Percentiles rank a stretch among this genome's conserved stretches.
phyloP scores from a whole-genome alignment of 2,888 invertebrate genomes.

The Philhelius pedissequus region DNA sequence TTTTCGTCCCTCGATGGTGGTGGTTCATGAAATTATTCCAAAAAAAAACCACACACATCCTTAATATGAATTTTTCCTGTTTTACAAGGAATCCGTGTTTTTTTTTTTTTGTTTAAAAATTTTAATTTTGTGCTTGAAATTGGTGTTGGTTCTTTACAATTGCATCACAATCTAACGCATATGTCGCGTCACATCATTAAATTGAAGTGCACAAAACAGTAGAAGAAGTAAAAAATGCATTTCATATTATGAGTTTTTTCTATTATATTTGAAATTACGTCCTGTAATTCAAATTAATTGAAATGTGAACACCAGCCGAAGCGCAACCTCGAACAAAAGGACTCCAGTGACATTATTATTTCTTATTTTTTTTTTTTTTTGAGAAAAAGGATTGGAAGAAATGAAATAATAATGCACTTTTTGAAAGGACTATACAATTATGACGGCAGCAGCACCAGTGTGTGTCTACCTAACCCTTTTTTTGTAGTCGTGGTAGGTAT shows the following conservation, averaged over 20 bases:
- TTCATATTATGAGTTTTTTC: constrained; percentile 27
- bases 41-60: constrained; percentile 25
- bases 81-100: constrained; percentile 37
- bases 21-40: constrained; percentile 7
- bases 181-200: constrained; percentile 66
- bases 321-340: constrained; percentile 58
- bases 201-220: constrained; percentile 62
- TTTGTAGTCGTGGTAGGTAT: no score
- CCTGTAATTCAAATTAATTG: constrained; percentile 66
- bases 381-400: constrained; percentile 30
- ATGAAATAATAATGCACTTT: constrained; percentile 16
- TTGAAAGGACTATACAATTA: constrained; percentile 10
- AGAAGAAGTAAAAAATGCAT: constrained; percentile 51
- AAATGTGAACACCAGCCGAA: constrained; percentile 55
- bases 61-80: constrained; percentile 36
- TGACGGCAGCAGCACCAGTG: neutral
- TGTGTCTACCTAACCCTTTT: constrained; percentile 31
- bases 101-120: constrained; percentile 17
- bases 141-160: constrained; percentile 53
- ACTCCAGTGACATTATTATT: constrained; percentile 46
- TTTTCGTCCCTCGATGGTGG: constrained; percentile 36
- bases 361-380: constrained; percentile 15
- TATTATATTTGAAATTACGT: neutral
- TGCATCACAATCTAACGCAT: constrained; percentile 60
- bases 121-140: constrained; percentile 57